Evolutionary conservation across 2,113 vertebrate genomes (phyloP).

Genomic region (Arizona elegans): DNA sequence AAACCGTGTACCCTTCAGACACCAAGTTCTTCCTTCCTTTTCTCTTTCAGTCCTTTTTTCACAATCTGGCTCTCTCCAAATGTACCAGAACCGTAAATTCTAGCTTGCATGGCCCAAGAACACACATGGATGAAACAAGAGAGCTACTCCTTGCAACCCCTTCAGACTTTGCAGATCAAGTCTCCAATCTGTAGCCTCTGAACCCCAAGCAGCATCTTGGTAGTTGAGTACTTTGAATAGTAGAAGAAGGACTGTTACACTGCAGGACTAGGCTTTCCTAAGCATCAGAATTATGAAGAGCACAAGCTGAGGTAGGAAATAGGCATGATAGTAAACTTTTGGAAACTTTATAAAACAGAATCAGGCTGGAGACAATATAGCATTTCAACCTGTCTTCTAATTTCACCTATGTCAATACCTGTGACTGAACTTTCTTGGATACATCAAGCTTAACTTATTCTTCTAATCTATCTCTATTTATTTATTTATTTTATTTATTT

Average conservation of each 20-base stretch:
- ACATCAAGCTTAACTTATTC: background rate
- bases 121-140: background rate
- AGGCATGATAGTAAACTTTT: background rate
- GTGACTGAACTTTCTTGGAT: background rate
- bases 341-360: background rate
- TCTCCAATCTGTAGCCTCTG: background rate
- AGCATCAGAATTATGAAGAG: background rate
- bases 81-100: background rate
- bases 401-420: background rate
- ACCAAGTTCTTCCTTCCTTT: background rate
- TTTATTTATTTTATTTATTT: too few relatives aligned
- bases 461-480: background rate
- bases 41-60: background rate
- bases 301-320: background rate
- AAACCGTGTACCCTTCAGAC: background rate
- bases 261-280: background rate
- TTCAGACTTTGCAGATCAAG: background rate
- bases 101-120: background rate
- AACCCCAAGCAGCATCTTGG: background rate
- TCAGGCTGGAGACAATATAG: background rate
- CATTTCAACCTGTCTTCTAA: background rate
- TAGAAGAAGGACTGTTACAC: background rate
- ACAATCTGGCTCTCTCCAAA: background rate
- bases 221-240: background rate
- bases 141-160: background rate